phyloP scores from a whole-genome alignment of 2,113 vertebrate species.

The Fukomys damarensis region DNA sequence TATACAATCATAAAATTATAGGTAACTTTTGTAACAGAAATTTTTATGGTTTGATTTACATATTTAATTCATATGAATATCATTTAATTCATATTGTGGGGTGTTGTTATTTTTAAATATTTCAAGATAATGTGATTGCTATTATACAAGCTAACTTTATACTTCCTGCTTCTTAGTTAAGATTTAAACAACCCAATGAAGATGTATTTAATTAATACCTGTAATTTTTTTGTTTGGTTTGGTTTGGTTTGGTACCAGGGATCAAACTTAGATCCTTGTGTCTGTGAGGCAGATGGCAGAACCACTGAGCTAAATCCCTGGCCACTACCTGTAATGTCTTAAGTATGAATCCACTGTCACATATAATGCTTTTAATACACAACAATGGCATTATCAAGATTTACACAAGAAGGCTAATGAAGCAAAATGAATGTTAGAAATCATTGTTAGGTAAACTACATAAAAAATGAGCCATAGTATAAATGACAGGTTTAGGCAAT shows the following conservation, averaged over 20 bases:
- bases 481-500: not conserved
- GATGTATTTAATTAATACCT: not conserved
- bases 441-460: not conserved
- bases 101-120: not conserved
- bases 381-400: not conserved
- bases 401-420: not conserved
- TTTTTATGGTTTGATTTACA: not conserved
- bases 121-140: not conserved
- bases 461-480: constrained; percentile 18
- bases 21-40: not conserved
- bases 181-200: not conserved
- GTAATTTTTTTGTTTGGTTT: not conserved
- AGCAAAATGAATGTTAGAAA: not conserved
- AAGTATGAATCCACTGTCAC: not conserved
- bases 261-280: no score
- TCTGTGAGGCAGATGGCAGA: no score
- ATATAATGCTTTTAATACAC: not conserved
- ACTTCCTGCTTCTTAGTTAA: not conserved
- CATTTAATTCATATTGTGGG: not conserved
- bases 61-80: not conserved
- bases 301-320: no score
- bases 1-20: not conserved
- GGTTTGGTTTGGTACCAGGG: no score
- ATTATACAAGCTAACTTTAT: not conserved
- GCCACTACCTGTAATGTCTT: not conserved